These are phyloP conservation scores for Ectemnius continuus DNA, from an alignment of 2,888 invertebrate species.

Conservation along the genomic window DNA sequence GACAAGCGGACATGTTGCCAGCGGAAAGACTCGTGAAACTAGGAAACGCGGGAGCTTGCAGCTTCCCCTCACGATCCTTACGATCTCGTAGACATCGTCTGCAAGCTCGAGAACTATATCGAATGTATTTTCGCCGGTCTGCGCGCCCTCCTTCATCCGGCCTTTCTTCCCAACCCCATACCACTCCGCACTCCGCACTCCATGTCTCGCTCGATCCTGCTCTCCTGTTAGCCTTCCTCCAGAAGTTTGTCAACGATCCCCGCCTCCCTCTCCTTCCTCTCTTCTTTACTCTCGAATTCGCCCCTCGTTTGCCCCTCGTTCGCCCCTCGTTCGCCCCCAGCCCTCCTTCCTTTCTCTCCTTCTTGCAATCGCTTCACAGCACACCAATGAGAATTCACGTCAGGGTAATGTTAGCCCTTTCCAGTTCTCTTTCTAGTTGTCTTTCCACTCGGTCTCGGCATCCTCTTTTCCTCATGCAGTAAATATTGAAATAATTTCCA, in stretches of 20 bases:
- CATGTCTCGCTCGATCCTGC: no score
- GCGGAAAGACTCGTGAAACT: not conserved
- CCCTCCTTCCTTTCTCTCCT: not conserved
- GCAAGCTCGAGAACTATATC: not conserved
- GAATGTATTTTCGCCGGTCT: not conserved
- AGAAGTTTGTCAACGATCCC: slow-evolving; percentile 39
- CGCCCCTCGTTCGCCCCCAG: not conserved
- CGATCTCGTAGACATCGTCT: slow-evolving; percentile 1
- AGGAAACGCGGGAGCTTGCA: not conserved
- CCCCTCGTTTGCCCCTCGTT: not conserved
- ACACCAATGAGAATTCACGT: slow-evolving; percentile 52
- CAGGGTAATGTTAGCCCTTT: slow-evolving; percentile 61
- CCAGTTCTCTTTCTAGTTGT: slow-evolving; percentile 38
- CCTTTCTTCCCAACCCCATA: not conserved
- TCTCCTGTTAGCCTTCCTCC: not conserved
- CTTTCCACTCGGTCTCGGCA: slow-evolving; percentile 1
- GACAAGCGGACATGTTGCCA: not conserved
- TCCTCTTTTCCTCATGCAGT: no score
- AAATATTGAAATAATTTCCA: not conserved
- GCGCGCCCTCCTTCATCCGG: not conserved
- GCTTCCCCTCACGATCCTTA: slow-evolving; percentile 5
- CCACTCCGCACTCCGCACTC: no score
- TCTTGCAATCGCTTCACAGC: slow-evolving; percentile 1
- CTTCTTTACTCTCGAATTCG: not conserved
- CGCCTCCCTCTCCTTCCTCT: not conserved